These are phyloP conservation scores for Eumaeus atala DNA, from an alignment of 1,140 invertebrate genomes.

Conservation along the genomic window DNA sequence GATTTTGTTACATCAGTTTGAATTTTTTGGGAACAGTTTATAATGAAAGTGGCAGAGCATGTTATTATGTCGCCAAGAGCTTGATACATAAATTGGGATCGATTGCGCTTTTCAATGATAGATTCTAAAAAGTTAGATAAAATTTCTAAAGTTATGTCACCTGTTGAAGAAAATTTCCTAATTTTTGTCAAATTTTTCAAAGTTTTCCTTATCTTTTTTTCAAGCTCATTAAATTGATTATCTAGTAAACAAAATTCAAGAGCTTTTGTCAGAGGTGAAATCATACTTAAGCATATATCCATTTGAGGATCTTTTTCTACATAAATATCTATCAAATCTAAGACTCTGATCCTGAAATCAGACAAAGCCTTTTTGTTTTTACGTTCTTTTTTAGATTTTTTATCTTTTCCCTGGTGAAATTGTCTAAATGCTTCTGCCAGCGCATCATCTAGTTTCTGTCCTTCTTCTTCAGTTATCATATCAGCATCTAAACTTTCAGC, in stretches of 20 bases:
- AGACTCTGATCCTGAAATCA: conserved; percentile 80
- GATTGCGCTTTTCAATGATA: conserved; percentile 78
- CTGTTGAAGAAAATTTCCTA: conserved; percentile 77
- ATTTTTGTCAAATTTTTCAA: conserved; percentile 77
- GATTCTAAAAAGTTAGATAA: conserved; percentile 76
- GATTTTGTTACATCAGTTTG: conserved; percentile 32
- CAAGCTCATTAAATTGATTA: conserved; percentile 79
- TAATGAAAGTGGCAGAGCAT: conserved; percentile 79
- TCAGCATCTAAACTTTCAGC: conserved; percentile 84
- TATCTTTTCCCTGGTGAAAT: conserved; percentile 76
- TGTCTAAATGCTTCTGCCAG: conserved; percentile 82
- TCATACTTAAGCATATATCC: conserved; percentile 79
- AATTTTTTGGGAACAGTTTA: conserved; percentile 76
- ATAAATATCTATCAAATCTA: conserved; percentile 83
- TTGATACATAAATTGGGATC: conserved; percentile 78
- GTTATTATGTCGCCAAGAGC: conserved; percentile 80
- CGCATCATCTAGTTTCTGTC: conserved; percentile 80
- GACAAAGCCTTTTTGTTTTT: conserved; percentile 79
- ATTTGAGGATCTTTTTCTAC: conserved; percentile 79
- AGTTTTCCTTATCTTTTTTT: conserved; percentile 76
- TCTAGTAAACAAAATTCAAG: conserved; percentile 81
- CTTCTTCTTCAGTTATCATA: conserved; percentile 84
- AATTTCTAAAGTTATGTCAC: conserved; percentile 75
- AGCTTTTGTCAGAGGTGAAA: conserved; percentile 78
- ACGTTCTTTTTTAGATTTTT: conserved; percentile 77